Evolutionary conservation across 2,888 invertebrate species (phyloP).

Genomic region (Dryocosmus kuriphilus): DNA sequence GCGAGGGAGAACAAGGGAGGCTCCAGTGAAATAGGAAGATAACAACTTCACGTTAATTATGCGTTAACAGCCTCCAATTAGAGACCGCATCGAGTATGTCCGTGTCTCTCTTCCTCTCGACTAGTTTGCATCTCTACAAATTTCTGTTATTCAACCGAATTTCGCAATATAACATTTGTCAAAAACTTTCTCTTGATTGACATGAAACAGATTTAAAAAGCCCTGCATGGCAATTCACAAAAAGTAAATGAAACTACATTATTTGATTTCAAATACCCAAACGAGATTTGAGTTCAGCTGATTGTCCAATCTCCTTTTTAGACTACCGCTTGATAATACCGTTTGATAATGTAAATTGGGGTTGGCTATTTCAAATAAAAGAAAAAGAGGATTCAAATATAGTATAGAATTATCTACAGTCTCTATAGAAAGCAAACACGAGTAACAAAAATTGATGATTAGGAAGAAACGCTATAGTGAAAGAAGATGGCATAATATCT

Average conservation of each 20-base stretch:
- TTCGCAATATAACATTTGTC: not conserved
- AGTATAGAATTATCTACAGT: too few relatives aligned
- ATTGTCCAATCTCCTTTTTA: conserved; percentile 15
- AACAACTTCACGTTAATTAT: conserved; percentile 69
- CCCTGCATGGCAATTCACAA: conserved; percentile 6
- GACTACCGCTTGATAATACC: not conserved
- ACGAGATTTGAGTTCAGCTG: conserved; percentile 14
- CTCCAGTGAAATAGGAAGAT: conserved; percentile 61
- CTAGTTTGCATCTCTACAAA: conserved; percentile 19
- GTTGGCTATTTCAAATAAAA: too few relatives aligned
- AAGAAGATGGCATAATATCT: too few relatives aligned
- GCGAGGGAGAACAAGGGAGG: conserved; percentile 44
- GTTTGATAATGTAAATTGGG: too few relatives aligned
- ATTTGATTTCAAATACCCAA: conserved; percentile 16
- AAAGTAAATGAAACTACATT: conserved; percentile 8
- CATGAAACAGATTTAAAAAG: not conserved
- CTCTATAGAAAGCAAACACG: too few relatives aligned
- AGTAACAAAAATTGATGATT: too few relatives aligned
- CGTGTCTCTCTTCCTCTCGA: conserved; percentile 40
- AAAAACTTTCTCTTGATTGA: not conserved
- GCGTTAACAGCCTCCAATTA: conserved; percentile 71
- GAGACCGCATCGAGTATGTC: conserved; percentile 62
- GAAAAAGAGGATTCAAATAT: too few relatives aligned
- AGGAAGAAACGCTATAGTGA: too few relatives aligned
- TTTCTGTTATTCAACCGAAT: conserved; percentile 35